Evolutionary conservation across 2,797 vertebrate species (phyloP), one percentile per base, ranked within the genome.

Genomic region (Meda fulgida): DNA sequence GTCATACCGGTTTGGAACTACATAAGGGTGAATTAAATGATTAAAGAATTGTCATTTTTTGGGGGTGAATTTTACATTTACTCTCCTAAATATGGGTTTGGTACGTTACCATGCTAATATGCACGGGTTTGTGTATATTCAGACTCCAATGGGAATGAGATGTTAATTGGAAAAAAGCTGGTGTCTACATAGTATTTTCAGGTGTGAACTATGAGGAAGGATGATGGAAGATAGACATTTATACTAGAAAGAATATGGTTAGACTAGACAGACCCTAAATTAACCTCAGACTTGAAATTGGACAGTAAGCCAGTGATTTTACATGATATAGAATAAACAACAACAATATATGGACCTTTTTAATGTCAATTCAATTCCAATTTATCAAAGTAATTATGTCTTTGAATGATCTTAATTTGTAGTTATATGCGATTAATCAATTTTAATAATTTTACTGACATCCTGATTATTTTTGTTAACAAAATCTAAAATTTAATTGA

Each of bases 121-220:
- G 70, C 21, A 80, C 58, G 67, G 78, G 29, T 71, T 38, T 81
- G 60, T 80, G 75, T 66, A 31, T 66, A 26, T 72, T 14, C 18
- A 26, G 48, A 43, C 65, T 85, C 92, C 92, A 94, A 91, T 92
- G 94, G 95, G 93, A 92, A 91, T 88, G 91, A 90, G 88, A 92
- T 94, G 93, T 93, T 96, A 96, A 96, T 96, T 96, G 94, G 93
- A 93, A 94, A 95, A 55, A 90, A 93, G 94, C 92, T 92, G 26
- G 84, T 92, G 93, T 94, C 93, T 94, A 92, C 92, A 88, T 92
- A 93, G 94, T 94, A 94, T 94, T 94, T 94, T 93, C 92, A 96
- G 94, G 94, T 95, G 96, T 95, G 94, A 96, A 95, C 92, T 92
- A 92, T 84, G 88, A 92, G 94, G 93, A 93, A 94, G 93, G 92